phyloP scores from a whole-genome alignment of 1,140 invertebrate species.

The Campoletis sonorensis region DNA sequence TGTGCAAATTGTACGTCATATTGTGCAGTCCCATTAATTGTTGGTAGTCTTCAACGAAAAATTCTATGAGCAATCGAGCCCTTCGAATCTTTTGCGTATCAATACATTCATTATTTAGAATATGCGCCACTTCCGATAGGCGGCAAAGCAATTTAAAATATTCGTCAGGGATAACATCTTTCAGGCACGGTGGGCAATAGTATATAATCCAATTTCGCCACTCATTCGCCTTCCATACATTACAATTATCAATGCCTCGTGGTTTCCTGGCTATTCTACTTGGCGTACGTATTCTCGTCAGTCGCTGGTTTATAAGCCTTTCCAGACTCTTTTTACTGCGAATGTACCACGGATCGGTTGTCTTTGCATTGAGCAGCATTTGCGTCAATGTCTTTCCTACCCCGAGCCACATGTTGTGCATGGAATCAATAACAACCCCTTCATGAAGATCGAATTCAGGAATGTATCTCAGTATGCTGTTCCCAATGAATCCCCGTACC shows the following conservation, averaged over 20 bases:
- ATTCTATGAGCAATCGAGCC: too few relatives aligned
- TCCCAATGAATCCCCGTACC: not conserved
- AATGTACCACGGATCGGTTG: not conserved
- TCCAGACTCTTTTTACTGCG: not conserved
- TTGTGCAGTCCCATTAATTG: too few relatives aligned
- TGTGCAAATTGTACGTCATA: too few relatives aligned
- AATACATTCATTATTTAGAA: too few relatives aligned
- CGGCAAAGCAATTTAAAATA: not conserved
- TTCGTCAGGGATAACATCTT: not conserved
- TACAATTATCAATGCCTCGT: not conserved
- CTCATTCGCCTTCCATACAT: constrained; percentile 5
- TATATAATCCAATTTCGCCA: constrained; percentile 19
- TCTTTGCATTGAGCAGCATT: not conserved
- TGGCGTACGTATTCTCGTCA: not conserved
- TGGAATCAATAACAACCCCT: not conserved
- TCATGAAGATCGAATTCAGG: constrained; percentile 1
- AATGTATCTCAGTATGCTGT: not conserved
- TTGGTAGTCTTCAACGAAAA: too few relatives aligned
- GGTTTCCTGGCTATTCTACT: constrained; percentile 3
- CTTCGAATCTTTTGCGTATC: too few relatives aligned
- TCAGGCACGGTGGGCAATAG: not conserved
- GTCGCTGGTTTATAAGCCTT: not conserved
- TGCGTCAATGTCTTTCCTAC: not conserved
- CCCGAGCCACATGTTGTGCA: constrained; percentile 13
- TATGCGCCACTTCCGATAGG: too few relatives aligned